A percentile compares a stretch with the other conserved stretches of the same genome.
Evolutionary conservation across 2,797 vertebrate species (phyloP).

Genomic region (Bovichtus diacanthus): DNA sequence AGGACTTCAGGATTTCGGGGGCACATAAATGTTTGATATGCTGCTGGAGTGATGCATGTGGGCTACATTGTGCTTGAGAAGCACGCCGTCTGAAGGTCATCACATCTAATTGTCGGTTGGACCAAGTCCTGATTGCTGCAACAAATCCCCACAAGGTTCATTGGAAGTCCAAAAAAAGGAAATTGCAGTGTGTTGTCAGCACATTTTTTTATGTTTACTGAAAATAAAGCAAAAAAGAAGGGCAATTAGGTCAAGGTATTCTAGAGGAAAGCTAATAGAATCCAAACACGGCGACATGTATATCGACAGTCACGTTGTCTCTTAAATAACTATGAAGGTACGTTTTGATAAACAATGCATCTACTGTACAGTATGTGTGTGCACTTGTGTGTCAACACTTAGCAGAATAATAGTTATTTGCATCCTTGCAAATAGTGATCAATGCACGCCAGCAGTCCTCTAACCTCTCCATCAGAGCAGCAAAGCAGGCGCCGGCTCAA

Average conservation of each 20-base stretch:
- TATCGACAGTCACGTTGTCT: slow-evolving; percentile 32
- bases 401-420: slow-evolving; percentile 42
- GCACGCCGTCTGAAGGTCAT: slow-evolving; percentile 74
- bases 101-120: slow-evolving; percentile 72
- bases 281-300: slow-evolving; percentile 29
- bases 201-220: slow-evolving; percentile 64
- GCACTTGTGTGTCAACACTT: slow-evolving; percentile 11
- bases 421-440: slow-evolving; percentile 61
- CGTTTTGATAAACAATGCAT: slow-evolving; percentile 9
- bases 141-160: slow-evolving; percentile 59
- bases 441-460: slow-evolving; percentile 39
- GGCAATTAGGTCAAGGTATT: slow-evolving; percentile 47
- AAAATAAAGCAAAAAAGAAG: slow-evolving; percentile 66
- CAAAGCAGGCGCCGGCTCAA: slow-evolving; percentile 45
- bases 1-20: slow-evolving; percentile 59
- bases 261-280: slow-evolving; percentile 47
- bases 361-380: background rate
- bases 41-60: slow-evolving; percentile 53
- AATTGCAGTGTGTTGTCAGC: slow-evolving; percentile 57
- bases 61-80: slow-evolving; percentile 48
- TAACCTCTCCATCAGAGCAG: slow-evolving; percentile 58
- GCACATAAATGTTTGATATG: slow-evolving; percentile 74
- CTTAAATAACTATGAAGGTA: slow-evolving; percentile 15
- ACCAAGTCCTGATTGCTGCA: slow-evolving; percentile 54
- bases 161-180: slow-evolving; percentile 36